These are phyloP conservation scores for Eristalis arbustorum DNA, from an alignment of 2,888 invertebrate genomes.

Conservation along the genomic window DNA sequence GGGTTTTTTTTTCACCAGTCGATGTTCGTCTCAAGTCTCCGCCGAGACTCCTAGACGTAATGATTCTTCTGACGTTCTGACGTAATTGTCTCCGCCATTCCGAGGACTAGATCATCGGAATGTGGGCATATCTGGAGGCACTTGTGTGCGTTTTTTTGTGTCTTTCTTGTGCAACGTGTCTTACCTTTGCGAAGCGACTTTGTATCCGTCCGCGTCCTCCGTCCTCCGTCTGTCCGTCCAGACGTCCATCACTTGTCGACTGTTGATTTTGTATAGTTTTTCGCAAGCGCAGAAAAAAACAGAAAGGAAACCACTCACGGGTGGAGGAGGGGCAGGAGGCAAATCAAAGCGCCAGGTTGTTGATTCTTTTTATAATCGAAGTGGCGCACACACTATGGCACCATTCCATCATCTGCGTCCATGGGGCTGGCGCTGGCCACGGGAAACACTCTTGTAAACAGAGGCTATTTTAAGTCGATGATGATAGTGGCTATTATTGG, in stretches of 20 bases:
- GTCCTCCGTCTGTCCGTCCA: constrained; percentile 37
- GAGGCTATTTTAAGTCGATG: constrained; percentile 63
- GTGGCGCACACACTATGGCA: constrained; percentile 60
- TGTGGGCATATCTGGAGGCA: constrained; percentile 19
- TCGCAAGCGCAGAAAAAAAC: not conserved
- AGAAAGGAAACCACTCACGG: not conserved
- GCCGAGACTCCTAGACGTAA: constrained; percentile 18
- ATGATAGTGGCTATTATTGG: constrained; percentile 60
- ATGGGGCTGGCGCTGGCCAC: constrained; percentile 53
- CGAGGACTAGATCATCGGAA: constrained; percentile 30
- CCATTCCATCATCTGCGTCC: constrained; percentile 64
- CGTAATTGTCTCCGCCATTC: constrained; percentile 50
- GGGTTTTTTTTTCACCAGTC: constrained; percentile 41
- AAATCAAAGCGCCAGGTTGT: constrained; percentile 58
- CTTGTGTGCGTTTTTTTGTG: constrained; percentile 30
- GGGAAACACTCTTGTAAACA: constrained; percentile 64
- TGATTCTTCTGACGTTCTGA: constrained; percentile 44
- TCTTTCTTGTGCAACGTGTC: not conserved
- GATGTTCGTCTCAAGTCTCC: constrained; percentile 16
- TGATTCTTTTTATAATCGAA: constrained; percentile 41
- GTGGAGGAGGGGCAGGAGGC: not conserved
- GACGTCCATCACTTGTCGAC: constrained; percentile 55
- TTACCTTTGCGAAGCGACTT: constrained; percentile 27
- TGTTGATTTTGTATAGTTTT: constrained; percentile 30
- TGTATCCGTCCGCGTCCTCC: constrained; percentile 24